Evolutionary conservation across 2,888 invertebrate genomes (phyloP).

Genomic region (Agrochola litura): DNA sequence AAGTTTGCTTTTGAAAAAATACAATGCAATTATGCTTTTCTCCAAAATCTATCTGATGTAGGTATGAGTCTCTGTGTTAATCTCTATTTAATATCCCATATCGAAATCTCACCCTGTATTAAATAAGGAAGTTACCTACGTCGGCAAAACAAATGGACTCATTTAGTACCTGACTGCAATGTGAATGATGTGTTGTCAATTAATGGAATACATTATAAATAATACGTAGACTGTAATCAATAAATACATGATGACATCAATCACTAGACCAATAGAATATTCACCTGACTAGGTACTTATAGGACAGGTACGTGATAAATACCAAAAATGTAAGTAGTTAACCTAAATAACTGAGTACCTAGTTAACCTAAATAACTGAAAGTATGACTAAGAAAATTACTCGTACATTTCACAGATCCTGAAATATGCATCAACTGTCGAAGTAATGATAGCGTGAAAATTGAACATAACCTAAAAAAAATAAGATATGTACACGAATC

Average conservation of each 20-base stretch:
- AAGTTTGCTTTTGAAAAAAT: neutral
- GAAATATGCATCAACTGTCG: neutral
- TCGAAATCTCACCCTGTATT: neutral
- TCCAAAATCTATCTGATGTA: neutral
- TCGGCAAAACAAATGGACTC: slow-evolving; percentile 35
- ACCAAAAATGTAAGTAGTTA: neutral
- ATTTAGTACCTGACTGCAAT: slow-evolving; percentile 26
- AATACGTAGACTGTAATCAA: neutral
- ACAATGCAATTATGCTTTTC: neutral
- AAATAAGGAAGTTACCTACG: slow-evolving; percentile 11
- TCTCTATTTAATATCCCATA: neutral
- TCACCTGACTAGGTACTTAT: neutral
- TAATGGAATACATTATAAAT: slow-evolving; percentile 24
- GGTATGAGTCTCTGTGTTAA: neutral
- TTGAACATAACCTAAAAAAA: slow-evolving; percentile 38
- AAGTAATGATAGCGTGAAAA: slow-evolving; percentile 49
- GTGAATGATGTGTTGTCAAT: slow-evolving; percentile 27
- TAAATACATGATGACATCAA: slow-evolving; percentile 5
- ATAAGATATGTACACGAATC: slow-evolving; percentile 26
- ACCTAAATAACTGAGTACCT: slow-evolving; percentile 4
- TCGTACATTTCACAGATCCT: neutral
- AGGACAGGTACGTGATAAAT: neutral
- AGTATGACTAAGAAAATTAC: neutral
- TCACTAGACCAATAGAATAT: neutral
- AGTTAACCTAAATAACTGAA: neutral